Base-by-base conservation (phyloP, 2,797 vertebrate genomes). In the Telmatherina bonti region DNA sequence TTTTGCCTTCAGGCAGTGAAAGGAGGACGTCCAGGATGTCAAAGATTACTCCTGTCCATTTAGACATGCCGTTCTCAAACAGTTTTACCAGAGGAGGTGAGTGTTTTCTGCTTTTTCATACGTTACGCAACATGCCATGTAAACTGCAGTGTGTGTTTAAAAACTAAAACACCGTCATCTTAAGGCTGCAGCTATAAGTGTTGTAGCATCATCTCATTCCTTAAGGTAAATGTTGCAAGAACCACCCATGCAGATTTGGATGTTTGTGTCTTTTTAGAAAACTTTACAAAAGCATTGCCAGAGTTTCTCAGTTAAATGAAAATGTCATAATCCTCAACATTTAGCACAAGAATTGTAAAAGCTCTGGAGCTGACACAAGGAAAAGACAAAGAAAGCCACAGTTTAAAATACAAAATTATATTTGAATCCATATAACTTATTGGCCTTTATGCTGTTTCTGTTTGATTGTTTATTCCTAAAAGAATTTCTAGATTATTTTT, bases 71-170 rank as follows among this genome's bases (percentile, higher is more conserved):
- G 76, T 96, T 98, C 85, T 95, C 97, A 90, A 98, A 94, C 95
- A 99, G 96, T 94, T 98, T 99, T 93, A 89, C 96, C 85, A 95
- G 93, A 96, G 97, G 97, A 96, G 97, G 97, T 99, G 93, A 97
- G 97, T 78, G 70, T 57, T 47, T 71, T 53, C 9, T 10, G 57
- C 31, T 55, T 24, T 78, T 81, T 76, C 18, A 56, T 70, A 31
- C 9, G 20, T 29, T 18, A 1, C 45, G 41, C 11, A 12, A 10
- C 36, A 57, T 8, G 5, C 55, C 26, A 10, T 24, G n/a, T n/a
- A n/a, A n/a, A n/a, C n/a, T n/a, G n/a, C n/a, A n/a, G 26, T 27
- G 24, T 52, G 36, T 54, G 31, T 30, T 20, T 62, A 16, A 70
- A 74, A 81, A 33, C 58, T 61, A 13, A 77, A 72, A 69, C 61